Evolutionary conservation across 2,113 vertebrate genomes (phyloP).

Genomic region (Pseudois nayaur): DNA sequence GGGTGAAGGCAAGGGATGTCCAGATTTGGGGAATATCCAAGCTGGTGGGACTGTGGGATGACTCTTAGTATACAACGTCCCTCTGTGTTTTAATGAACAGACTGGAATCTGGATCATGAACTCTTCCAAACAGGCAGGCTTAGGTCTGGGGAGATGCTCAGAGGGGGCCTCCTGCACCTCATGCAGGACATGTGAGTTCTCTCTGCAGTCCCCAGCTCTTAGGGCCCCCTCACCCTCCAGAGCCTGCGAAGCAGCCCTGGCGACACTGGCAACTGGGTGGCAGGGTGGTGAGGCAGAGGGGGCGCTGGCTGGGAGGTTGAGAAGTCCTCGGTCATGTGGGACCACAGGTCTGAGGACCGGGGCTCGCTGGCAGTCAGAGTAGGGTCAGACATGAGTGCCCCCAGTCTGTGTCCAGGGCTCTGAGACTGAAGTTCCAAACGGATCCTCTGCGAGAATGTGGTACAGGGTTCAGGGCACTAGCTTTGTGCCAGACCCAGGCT

Average conservation of each 20-base stretch:
- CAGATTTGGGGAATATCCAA: background rate
- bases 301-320: background rate
- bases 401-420: background rate
- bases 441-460: background rate
- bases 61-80: background rate
- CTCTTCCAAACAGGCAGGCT: background rate
- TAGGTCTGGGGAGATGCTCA: background rate
- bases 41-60: background rate
- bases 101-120: background rate
- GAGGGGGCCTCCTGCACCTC: fast-evolving
- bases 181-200: background rate
- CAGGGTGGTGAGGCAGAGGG: background rate
- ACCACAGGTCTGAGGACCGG: background rate
- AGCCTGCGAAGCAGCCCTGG: background rate
- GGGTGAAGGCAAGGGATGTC: background rate
- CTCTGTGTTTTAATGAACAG: background rate
- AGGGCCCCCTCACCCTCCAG: background rate
- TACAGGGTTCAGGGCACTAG: background rate
- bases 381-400: background rate
- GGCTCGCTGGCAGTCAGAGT: background rate
- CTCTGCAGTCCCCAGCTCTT: background rate
- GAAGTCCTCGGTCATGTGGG: background rate
- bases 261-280: background rate
- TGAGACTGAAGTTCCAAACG: background rate
- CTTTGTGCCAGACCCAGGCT: background rate